Evolutionary conservation across 2,113 vertebrate genomes (phyloP).

Genomic region (Alethe diademata): DNA sequence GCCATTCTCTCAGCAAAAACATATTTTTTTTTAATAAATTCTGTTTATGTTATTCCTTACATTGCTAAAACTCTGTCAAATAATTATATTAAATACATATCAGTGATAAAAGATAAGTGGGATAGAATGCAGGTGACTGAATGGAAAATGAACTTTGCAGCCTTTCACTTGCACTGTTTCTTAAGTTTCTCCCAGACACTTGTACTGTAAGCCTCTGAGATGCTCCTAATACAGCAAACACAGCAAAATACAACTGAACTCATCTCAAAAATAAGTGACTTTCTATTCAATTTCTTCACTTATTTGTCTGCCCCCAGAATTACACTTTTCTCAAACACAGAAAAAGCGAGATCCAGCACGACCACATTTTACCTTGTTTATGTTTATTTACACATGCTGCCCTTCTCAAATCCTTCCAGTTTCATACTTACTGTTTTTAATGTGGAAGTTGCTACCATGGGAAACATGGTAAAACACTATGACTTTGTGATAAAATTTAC

Average conservation of each 20-base stretch:
- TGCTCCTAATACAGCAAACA: neutral
- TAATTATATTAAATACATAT: neutral
- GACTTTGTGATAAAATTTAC: neutral
- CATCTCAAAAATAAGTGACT: neutral
- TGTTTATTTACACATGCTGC: accelerated
- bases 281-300: neutral
- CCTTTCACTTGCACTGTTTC: neutral
- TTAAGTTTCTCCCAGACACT: neutral
- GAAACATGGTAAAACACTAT: neutral
- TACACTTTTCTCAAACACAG: neutral
- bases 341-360: accelerated
- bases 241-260: neutral
- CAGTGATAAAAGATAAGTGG: neutral
- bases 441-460: neutral
- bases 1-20: neutral
- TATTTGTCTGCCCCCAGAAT: neutral
- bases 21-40: neutral
- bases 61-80: neutral
- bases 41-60: neutral
- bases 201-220: neutral
- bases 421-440: neutral
- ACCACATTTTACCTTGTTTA: neutral
- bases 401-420: neutral
- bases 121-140: neutral
- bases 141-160: neutral